Evolutionary conservation across 2,797 vertebrate genomes (phyloP), one percentile per base, ranked within the genome.

Genomic region (Lophius americanus): DNA sequence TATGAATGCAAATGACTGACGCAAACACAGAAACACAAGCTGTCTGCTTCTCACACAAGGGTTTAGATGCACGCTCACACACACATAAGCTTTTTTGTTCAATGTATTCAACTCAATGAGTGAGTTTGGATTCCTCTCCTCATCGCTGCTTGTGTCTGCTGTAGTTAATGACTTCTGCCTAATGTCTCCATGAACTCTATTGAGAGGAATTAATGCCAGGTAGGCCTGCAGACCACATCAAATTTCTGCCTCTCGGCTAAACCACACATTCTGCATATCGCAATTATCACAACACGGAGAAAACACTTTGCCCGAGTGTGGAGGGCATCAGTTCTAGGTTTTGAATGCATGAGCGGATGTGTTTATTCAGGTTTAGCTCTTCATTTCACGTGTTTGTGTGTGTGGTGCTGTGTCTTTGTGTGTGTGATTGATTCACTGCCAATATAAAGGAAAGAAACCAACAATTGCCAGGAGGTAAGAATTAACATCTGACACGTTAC

Each of bases 121-220:
- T 48, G 58, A 75, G 76, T 55, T 71, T 73, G 61, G 79, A 69
- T 36, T 14, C 67, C 59, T 51, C 76, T 68, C 60, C 49, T 74
- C 77, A 77, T 79, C 74, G 79, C 74, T 75, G 76, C 65, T 81
- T 75, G 78, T 88, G 84, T 83, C 60, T 67, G 71, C 74, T 78
- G 68, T 81, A 82, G 79, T 87, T 85, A 89, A 90, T 87, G 84
- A 82, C 79, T 88, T 88, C 77, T 88, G 79, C 73, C 69, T 89
- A 88, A 89, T 86, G 85, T 85, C 79, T 90, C 84, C 79, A 87
- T 87, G 73, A 88, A 81, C 82, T 81, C 78, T 74, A 75, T 68
- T 84, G 85, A 86, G 85, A 82, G 75, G 73, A 82, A 83, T 83
- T 85, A 85, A 80, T 73, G 76, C 64, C 82, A 89, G 86, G 89